Conservation (phyloP, 2,797 vertebrate genomes). For the Pithecia hirsuta region DNA sequence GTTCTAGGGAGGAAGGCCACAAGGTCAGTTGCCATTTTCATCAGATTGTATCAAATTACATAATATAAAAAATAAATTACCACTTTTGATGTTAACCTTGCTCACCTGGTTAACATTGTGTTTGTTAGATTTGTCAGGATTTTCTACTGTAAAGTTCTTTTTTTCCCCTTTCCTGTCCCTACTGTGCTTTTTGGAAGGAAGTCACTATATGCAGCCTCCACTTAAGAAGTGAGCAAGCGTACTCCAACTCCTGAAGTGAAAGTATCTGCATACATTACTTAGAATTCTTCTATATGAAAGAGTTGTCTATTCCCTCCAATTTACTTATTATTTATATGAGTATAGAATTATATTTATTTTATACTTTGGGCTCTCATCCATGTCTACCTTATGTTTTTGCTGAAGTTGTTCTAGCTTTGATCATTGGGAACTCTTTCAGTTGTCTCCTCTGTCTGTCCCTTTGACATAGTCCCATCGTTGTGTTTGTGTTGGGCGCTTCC, state of each 20-base stretch:
- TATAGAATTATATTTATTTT: background rate
- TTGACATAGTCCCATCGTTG: background rate
- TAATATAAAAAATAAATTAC: background rate
- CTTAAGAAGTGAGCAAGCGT: background rate
- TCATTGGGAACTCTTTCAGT: background rate
- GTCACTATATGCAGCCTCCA: background rate
- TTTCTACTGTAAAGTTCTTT: background rate
- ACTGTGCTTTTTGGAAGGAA: background rate
- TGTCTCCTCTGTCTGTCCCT: background rate
- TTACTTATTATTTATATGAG: background rate
- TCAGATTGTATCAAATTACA: background rate
- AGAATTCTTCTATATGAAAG: background rate
- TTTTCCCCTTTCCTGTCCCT: too few species aligned
- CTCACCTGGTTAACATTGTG: background rate
- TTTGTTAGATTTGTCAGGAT: background rate
- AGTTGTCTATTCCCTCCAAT: background rate
- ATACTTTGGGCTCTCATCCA: background rate
- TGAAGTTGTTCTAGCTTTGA: background rate
- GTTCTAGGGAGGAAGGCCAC: background rate
- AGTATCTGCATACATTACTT: background rate
- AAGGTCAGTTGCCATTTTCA: background rate
- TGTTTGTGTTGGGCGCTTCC: background rate
- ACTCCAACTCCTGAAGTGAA: background rate
- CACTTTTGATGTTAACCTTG: background rate
- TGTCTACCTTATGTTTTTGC: background rate